These are phyloP conservation scores for Clarias batrachus DNA, from an alignment of 2,113 vertebrate genomes.

Conservation along the genomic window DNA sequence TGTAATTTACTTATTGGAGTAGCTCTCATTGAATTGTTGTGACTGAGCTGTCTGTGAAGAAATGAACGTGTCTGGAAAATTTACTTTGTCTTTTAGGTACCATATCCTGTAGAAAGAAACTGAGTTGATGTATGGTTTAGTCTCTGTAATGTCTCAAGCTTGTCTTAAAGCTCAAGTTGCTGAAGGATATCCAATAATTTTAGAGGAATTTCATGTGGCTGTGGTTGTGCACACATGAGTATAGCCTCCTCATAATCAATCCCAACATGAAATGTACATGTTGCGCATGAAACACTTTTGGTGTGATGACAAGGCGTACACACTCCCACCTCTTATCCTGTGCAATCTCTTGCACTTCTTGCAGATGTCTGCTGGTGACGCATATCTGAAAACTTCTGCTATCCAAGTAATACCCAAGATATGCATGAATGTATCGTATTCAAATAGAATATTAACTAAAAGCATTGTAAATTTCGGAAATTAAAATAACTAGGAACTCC, in stretches of 20 bases:
- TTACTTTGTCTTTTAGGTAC: not conserved
- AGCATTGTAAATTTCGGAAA: not conserved
- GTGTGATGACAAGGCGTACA: not conserved
- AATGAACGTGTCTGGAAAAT: not conserved
- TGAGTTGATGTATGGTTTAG: not conserved
- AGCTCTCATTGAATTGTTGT: not conserved
- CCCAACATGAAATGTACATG: not conserved
- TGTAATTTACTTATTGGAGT: too few relatives aligned
- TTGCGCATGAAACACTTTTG: not conserved
- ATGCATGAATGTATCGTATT: not conserved
- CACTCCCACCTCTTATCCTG: not conserved
- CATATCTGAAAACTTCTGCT: not conserved
- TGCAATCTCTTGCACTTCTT: not conserved
- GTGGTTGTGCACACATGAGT: not conserved
- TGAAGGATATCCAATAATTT: not conserved
- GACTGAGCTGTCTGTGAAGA: not conserved
- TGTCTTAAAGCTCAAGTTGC: not conserved
- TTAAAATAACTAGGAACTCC: not conserved
- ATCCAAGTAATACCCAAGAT: not conserved
- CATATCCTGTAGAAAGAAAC: not conserved
- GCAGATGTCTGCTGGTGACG: not conserved
- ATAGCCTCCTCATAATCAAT: not conserved
- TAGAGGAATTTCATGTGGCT: not conserved
- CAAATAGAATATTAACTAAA: not conserved
- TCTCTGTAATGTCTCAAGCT: not conserved